Conservation (phyloP, 2,888 invertebrate species). For the Eucera pruinosa region DNA sequence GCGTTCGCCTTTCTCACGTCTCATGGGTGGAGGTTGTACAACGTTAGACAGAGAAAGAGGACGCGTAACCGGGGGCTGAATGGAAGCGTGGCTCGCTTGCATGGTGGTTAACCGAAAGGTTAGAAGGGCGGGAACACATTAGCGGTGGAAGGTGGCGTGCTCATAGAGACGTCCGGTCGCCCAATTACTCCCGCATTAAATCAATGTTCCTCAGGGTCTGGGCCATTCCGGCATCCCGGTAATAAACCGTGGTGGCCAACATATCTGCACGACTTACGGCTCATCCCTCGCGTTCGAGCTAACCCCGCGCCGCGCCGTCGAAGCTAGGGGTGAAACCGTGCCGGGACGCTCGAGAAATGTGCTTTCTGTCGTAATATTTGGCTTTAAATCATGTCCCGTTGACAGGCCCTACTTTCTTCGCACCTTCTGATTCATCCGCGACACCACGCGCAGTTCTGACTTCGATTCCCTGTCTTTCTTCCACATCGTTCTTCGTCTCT, state of each 20-base stretch:
- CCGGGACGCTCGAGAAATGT: conserved; percentile 79
- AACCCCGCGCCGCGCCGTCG: conserved; percentile 34
- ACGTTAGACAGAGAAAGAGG: conserved; percentile 18
- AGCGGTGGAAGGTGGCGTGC: conserved; percentile 75
- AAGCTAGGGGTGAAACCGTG: conserved; percentile 30
- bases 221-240: conserved; percentile 77
- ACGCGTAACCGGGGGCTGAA: conserved; percentile 16
- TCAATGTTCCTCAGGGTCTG: conserved; percentile 81
- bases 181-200: conserved; percentile 84
- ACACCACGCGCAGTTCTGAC: conserved; percentile 21
- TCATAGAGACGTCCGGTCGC: conserved; percentile 82
- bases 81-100: conserved; percentile 56
- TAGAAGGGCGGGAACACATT: conserved; percentile 72
- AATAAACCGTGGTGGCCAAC: conserved; percentile 81
- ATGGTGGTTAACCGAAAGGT: conserved; percentile 72
- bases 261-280: conserved; percentile 79
- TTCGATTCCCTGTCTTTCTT: background rate
- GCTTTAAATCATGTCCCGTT: conserved; percentile 84
- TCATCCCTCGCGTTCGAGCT: conserved; percentile 67
- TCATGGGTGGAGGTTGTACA: conserved; percentile 53
- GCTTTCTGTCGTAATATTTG: conserved; percentile 84
- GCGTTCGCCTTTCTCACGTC: conserved; percentile 71
- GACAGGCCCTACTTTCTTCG: conserved; percentile 76
- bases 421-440: conserved; percentile 72
- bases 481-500: background rate